Conservation (phyloP, 2,113 vertebrate species). For the Dipodomys ordii region DNA sequence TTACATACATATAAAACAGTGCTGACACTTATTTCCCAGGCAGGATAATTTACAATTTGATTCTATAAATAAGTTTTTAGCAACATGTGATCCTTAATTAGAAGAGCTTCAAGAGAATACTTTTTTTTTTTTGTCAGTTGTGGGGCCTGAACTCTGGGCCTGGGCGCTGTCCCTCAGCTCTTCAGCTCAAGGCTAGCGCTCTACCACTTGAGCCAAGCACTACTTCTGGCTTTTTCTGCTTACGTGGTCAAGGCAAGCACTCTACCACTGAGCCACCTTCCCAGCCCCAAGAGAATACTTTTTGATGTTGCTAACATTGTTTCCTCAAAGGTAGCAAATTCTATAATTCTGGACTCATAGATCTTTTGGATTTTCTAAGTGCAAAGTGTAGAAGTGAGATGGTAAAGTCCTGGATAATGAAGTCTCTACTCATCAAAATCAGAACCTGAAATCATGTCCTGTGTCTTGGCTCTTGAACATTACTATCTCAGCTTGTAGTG, state of each 20-base stretch:
- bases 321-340: not conserved
- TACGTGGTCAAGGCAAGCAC: too few species aligned
- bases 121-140: too few species aligned
- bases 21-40: too few species aligned
- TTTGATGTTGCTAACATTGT: not conserved
- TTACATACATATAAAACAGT: not conserved
- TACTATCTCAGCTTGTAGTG: not conserved
- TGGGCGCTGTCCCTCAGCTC: too few species aligned
- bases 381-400: not conserved
- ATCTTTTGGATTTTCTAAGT: not conserved
- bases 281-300: too few species aligned
- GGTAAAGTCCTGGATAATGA: not conserved
- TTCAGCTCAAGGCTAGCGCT: too few species aligned
- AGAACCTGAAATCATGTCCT: not conserved
- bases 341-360: not conserved
- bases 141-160: too few species aligned
- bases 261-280: too few species aligned
- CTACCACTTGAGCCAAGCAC: too few species aligned
- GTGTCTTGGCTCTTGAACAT: not conserved
- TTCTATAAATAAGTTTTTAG: not conserved
- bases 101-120: conserved; percentile 27
- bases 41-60: conserved; percentile 4
- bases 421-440: not conserved
- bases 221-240: too few species aligned
- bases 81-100: not conserved